These are phyloP conservation scores for Mirounga angustirostris DNA, from an alignment of 2,113 vertebrate genomes.

Conservation along the genomic window DNA sequence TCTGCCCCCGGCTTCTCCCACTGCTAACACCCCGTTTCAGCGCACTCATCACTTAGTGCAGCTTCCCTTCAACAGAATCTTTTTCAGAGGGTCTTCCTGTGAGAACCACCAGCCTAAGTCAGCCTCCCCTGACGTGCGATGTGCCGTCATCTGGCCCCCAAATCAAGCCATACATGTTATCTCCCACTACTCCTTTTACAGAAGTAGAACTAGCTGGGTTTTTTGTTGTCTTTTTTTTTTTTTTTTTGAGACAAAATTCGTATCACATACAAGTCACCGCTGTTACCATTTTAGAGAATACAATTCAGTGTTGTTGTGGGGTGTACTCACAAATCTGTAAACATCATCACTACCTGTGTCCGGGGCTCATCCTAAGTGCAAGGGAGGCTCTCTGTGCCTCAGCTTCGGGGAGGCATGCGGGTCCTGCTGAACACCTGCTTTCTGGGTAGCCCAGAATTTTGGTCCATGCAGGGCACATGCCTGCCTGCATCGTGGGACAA, in stretches of 20 bases:
- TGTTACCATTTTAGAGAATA: not conserved
- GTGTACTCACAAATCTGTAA: fast-evolving
- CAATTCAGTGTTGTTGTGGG: too few species aligned
- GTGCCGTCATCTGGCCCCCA: not conserved
- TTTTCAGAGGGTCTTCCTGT: not conserved
- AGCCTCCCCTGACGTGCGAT: not conserved
- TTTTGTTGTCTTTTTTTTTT: not conserved
- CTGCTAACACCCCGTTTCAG: fast-evolving
- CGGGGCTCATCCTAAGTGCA: fast-evolving
- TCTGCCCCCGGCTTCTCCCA: not conserved
- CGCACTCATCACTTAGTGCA: fast-evolving
- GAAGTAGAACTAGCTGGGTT: not conserved
- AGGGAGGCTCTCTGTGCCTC: fast-evolving
- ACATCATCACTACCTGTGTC: fast-evolving
- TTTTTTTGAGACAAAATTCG: not conserved
- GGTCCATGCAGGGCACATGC: fast-evolving
- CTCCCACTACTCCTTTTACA: not conserved
- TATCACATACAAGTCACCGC: not conserved
- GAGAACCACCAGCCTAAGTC: not conserved
- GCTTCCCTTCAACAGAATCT: too few species aligned
- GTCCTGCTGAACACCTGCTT: not conserved
- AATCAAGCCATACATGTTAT: not conserved
- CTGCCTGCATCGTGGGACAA: not conserved
- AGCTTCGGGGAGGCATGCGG: fast-evolving
- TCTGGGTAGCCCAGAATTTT: fast-evolving